Evolutionary conservation across 2,888 invertebrate genomes (phyloP), one percentile per base, ranked within the genome.

Genomic region (Netelia melanura): DNA sequence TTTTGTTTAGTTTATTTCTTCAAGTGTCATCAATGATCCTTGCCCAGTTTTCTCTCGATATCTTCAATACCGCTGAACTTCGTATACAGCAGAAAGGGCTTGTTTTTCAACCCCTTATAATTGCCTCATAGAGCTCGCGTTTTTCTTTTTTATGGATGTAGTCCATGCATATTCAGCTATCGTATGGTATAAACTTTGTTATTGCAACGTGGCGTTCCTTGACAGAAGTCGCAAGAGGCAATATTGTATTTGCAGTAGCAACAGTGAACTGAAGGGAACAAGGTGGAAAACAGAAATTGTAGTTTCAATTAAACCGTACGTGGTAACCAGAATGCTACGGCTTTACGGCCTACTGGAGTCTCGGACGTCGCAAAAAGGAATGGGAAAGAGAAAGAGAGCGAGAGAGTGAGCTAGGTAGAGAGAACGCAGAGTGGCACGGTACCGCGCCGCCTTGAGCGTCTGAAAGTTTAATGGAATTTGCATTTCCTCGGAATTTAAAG

Each of bases 381-480:
- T 17, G 75, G 79, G 68, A 74, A 76, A 82, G 25, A 65, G 80
- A n/a, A 38, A 6, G 38, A 38, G 38, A 11, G 21, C 70, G 23
- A 21, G 30, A 56, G 25, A 14, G 58, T 65, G 21, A 64, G 62
- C 71, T 74, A 65, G 64, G 17, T 71, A 23, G 68, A 62, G 44
- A 62, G 43, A 44, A 61, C 52, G 38, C 11, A n/a, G 72, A 11
- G 67, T 38, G 77, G 48, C 61, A 23, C 52, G 30, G 67, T 14
- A 54, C 30, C 43, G 67, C 62, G 25, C 74, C 78, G 71, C 72
- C 84, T 71, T 43, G 71, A 76, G 78, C 81, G 77, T 77, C 83
- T 85, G 86, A 89, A 89, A 90, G 81, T 89, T 89, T 87, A 90
- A 90, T 87, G 89, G 85, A 88, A 86, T 86, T 86, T 87, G 85